phyloP scores from a whole-genome alignment of 2,113 vertebrate genomes.

The Eurystomus gularis region DNA sequence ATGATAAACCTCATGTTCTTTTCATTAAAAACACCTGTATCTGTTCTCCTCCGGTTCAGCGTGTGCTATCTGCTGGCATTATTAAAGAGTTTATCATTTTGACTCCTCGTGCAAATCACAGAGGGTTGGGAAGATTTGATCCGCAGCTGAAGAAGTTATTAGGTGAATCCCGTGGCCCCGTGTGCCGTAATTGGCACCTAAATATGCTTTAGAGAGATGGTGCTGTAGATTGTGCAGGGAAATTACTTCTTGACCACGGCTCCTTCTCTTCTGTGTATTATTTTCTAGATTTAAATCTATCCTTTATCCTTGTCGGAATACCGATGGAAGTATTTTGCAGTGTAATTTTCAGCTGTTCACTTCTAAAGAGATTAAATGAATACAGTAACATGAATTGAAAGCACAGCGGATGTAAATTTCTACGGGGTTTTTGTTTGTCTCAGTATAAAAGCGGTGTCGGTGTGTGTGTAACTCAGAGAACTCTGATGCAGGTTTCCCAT shows the following conservation, averaged over 20 bases:
- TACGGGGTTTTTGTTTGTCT: background rate
- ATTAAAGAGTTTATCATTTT: conserved; percentile 32
- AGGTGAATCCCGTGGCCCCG: background rate
- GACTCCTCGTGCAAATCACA: background rate
- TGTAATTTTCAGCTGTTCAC: background rate
- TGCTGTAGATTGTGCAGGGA: background rate
- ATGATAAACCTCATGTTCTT: conserved; percentile 32
- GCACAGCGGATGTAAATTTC: background rate
- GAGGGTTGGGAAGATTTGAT: background rate
- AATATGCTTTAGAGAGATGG: background rate
- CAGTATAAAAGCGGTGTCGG: background rate
- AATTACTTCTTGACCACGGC: background rate
- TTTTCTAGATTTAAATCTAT: background rate
- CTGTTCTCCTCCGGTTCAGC: background rate
- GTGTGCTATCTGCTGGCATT: background rate
- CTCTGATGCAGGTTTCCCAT: background rate
- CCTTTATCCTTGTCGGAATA: background rate
- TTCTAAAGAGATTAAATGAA: background rate
- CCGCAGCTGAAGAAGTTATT: background rate
- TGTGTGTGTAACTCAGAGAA: too few species aligned
- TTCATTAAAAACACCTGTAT: conserved; percentile 20
- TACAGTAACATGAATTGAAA: background rate
- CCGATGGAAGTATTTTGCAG: background rate
- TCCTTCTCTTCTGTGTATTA: background rate
- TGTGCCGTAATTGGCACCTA: background rate